Evolutionary conservation across 2,797 vertebrate species (phyloP).

Genomic region (Nothura maculosa): DNA sequence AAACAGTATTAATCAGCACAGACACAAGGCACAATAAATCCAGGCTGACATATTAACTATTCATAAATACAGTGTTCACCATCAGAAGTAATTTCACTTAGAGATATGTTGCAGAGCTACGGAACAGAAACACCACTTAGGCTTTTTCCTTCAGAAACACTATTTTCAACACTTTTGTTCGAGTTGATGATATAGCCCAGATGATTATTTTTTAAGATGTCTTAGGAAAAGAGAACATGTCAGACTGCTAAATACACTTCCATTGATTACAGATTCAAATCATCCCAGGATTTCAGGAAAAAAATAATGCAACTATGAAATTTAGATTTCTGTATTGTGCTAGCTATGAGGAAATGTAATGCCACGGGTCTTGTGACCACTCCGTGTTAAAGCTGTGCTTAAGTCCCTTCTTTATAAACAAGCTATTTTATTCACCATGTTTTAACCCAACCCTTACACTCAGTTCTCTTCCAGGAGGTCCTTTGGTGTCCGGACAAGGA

Average conservation of each 20-base stretch:
- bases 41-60: neutral
- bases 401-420: neutral
- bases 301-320: neutral
- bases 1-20: neutral
- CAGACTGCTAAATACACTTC: neutral
- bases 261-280: neutral
- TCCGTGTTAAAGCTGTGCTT: neutral
- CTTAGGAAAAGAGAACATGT: neutral
- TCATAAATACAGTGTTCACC: neutral
- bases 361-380: neutral
- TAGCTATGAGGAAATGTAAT: neutral
- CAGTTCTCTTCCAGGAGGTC: neutral
- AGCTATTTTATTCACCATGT: neutral
- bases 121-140: neutral
- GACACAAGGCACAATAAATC: slow-evolving; percentile 50
- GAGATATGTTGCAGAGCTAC: neutral
- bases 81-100: neutral
- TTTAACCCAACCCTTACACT: neutral
- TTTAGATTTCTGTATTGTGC: neutral
- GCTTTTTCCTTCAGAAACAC: neutral
- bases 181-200: slow-evolving; percentile 2
- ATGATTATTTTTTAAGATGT: neutral
- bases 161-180: slow-evolving; percentile 2
- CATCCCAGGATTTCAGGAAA: neutral
- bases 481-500: neutral